Percentiles rank a stretch among this genome's conserved stretches.
phyloP scores from a whole-genome alignment of 2,888 invertebrate species.

The Gymnoscelis rufifasciata region DNA sequence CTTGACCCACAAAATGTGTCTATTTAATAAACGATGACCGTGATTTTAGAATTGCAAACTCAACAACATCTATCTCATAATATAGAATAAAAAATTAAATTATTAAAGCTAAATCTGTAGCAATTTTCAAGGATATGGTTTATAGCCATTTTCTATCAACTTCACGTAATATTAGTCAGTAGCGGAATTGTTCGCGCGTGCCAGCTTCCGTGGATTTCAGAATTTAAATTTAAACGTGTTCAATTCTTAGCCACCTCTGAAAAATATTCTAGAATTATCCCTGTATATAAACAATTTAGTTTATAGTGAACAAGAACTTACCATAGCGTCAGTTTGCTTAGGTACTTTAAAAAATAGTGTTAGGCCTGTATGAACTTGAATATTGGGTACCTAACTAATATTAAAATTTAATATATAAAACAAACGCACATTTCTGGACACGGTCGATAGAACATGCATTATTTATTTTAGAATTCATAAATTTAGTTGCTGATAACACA shows the following conservation, averaged over 20 bases:
- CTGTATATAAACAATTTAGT: conserved; percentile 10
- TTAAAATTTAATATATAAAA: too few species aligned
- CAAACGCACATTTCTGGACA: too few species aligned
- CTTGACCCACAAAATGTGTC: background rate
- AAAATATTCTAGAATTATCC: conserved; percentile 18
- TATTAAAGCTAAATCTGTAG: too few species aligned
- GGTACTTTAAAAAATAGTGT: conserved; percentile 17
- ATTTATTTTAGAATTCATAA: too few species aligned
- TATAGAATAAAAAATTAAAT: too few species aligned
- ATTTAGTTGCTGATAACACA: too few species aligned
- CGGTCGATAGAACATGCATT: too few species aligned
- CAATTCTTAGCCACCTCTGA: conserved; percentile 20
- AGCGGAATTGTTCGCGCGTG: background rate
- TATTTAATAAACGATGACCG: background rate
- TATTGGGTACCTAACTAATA: conserved; percentile 2
- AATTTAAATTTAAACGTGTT: conserved; percentile 20
- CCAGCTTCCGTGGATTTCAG: background rate
- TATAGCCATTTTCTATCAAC: too few species aligned
- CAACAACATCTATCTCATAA: too few species aligned
- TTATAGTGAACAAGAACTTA: conserved; percentile 38
- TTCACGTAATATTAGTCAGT: too few species aligned
- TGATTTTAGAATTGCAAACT: too few species aligned
- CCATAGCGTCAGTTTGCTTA: conserved; percentile 48
- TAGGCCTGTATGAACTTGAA: conserved; percentile 4
- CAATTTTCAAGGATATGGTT: too few species aligned